Base-by-base conservation (phyloP, 1,140 invertebrate genomes). In the Zaprionus tsacasi region DNA sequence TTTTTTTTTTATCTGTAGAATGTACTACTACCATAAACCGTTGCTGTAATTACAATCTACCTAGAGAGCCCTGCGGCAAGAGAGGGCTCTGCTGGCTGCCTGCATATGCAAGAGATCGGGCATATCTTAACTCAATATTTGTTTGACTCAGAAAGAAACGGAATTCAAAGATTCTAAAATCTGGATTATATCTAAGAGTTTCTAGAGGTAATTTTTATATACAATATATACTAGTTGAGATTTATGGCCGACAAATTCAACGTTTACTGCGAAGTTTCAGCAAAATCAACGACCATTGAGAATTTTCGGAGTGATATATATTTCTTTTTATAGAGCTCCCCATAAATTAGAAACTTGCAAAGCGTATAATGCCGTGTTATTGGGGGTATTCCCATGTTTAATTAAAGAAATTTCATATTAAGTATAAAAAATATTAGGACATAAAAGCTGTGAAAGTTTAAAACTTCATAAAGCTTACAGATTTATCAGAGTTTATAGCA, bases 41-140 rank as follows among this genome's bases (percentile, higher is more conserved):
- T 73, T 73, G 70, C 55, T 70, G 85, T 75, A 69, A 78, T 70
- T 82, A 86, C 70, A 79, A 66, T 63, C 66, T 43, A 35, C 61
- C 66, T 43, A 35, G 54, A 57, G 36, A 13, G 27, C 27, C 27
- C 27, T 6, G 27, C 6, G 27, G 27, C 27, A 6, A 30, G 27
- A 30, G 27, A 30, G 27, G 27, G 27, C 27, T 30, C 27, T 30
- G 27, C 27, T 21, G 21, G 21, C 27, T 30, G 27, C 52, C 60
- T 60, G 65, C 65, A 61, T 50, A 36, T 60, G 15, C 30, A 0
- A 30, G 5, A 50, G 15, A 6, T 11, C 45, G 11, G 11, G 17
- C 45, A 25, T 73, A 61, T 48, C 65, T 61, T 56, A 15, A 73
- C 45, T 25, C 12, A 30, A 59, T 36, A 60, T 68, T 68, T 60